These are phyloP conservation scores for Macrotus californicus DNA, from an alignment of 2,113 vertebrate genomes.

Conservation along the genomic window DNA sequence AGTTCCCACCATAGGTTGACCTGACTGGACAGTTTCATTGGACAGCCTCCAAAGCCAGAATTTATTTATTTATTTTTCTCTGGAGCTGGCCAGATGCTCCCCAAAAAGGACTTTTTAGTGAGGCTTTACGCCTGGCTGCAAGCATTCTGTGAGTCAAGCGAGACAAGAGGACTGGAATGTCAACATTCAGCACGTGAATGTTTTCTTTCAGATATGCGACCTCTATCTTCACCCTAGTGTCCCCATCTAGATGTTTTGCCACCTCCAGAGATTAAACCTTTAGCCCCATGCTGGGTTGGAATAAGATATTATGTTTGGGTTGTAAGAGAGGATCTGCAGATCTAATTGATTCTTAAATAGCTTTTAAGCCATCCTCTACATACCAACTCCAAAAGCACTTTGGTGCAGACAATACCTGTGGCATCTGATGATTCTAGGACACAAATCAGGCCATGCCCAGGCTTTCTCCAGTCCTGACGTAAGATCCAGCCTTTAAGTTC, in stretches of 20 bases:
- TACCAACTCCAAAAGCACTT: neutral
- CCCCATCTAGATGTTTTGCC: neutral
- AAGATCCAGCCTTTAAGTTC: neutral
- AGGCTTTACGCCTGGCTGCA: neutral
- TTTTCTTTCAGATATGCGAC: neutral
- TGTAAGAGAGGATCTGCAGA: neutral
- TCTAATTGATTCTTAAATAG: neutral
- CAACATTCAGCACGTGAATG: neutral
- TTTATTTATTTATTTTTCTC: neutral
- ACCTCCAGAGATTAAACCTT: neutral
- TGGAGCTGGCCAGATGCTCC: neutral
- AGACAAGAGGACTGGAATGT: neutral
- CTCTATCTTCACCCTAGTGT: neutral
- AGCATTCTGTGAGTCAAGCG: neutral
- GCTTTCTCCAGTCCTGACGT: neutral
- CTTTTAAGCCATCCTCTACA: neutral
- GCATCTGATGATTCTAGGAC: neutral
- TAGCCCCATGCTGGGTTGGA: fast-evolving
- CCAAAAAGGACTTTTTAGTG: neutral
- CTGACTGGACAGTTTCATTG: neutral
- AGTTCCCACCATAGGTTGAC: fast-evolving
- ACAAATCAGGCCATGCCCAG: neutral
- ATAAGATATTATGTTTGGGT: neutral
- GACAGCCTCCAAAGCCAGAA: neutral
- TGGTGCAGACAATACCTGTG: fast-evolving